phyloP scores from a whole-genome alignment of 2,888 invertebrate species.

The Agriotes lineatus region DNA sequence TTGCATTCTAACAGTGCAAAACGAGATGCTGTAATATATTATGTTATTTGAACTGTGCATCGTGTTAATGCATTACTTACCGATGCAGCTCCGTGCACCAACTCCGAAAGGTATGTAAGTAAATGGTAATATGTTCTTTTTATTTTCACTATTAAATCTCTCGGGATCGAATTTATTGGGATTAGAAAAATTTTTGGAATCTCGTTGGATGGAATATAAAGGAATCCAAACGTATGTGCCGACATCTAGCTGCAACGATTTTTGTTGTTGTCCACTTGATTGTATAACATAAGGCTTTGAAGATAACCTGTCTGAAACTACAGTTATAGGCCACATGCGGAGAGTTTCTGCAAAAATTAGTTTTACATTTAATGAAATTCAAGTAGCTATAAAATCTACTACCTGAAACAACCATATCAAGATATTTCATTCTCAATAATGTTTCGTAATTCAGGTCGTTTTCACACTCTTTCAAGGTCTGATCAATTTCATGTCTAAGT shows the following conservation, averaged over 20 bases:
- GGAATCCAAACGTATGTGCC: constrained; percentile 64
- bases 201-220: constrained; percentile 68
- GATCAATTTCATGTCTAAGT: constrained; percentile 61
- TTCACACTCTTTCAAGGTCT: constrained; percentile 50
- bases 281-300: too few relatives aligned
- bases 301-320: too few relatives aligned
- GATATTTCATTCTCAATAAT: constrained; percentile 61
- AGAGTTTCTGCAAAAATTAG: too few relatives aligned
- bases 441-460: constrained; percentile 60
- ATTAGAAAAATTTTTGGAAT: constrained; percentile 69
- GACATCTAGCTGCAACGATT: constrained; percentile 40
- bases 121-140: constrained; percentile 66
- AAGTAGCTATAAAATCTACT: too few relatives aligned
- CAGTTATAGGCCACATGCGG: too few relatives aligned
- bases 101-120: constrained; percentile 69
- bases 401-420: constrained; percentile 54
- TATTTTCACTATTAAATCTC: constrained; percentile 69
- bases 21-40: too few relatives aligned
- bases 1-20: too few relatives aligned
- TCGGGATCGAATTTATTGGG: constrained; percentile 69
- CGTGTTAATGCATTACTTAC: constrained; percentile 37
- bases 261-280: not conserved
- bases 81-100: constrained; percentile 62
- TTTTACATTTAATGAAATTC: too few relatives aligned
- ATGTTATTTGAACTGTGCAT: too few relatives aligned